Base-by-base conservation (phyloP, 1,140 invertebrate genomes). In the Linepithema humile region DNA sequence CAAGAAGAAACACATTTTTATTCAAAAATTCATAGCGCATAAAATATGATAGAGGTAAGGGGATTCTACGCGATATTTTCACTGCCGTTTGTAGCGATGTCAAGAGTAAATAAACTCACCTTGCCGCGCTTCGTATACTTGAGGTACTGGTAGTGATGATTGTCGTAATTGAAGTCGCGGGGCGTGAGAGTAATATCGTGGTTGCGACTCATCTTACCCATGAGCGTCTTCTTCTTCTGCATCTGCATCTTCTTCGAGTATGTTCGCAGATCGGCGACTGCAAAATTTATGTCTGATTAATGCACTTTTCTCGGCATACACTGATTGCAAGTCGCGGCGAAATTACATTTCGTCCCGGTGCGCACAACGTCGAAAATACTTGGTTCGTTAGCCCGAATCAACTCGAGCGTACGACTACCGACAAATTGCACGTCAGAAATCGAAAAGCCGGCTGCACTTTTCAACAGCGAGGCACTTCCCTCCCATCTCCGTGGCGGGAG, bases 141-240 rank as follows among this genome's bases (percentile, higher is more conserved):
- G 87, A 97, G 96, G 91, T 97, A 97, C 89, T 97, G 97, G 93
- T 97, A 97, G 92, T 97, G 97, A 93, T 97, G 97, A 95, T 97
- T 97, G 88, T 97, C 96, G 89, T 97, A 97, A 92, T 97, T 97
- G 92, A 97, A 97, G 91, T 97, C 97, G 88, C 97, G 96, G 6
- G 96, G 96, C 6, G 96, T 97, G 90, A 97, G 96, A 40, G 96
- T 97, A 90, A 94, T 94, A 70, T 94, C 93, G 35, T 90, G 89
- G 53, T 87, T 96, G 95, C 89, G 95, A 92, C 88, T 96, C 90
- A 96, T 96, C 91, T 97, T 97, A 89, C 94, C 96, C 92, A 96
- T 95, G 75, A 96, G 95, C 40, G 95, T 95, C 86, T 95, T 96
- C 86, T 96, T 93, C 32, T 96, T 94, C 65, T 97, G 96, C 40